phyloP scores from a whole-genome alignment of 2,888 invertebrate species.

The Willowsia nigromaculata region DNA sequence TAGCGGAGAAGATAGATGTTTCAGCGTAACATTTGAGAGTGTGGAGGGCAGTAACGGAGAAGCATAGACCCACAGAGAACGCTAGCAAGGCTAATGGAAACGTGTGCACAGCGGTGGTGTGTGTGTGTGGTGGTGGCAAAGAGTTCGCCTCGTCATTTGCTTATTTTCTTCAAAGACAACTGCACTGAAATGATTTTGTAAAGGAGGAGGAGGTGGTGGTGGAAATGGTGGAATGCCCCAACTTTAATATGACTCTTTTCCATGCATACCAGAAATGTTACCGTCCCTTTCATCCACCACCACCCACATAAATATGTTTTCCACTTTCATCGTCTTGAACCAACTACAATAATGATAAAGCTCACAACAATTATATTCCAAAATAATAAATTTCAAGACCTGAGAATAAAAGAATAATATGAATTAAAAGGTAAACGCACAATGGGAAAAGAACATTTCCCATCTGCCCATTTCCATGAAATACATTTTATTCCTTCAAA shows the following conservation, averaged over 20 bases:
- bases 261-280: not conserved
- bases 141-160: conserved; percentile 4
- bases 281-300: conserved; percentile 7
- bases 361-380: not conserved
- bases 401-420: not conserved
- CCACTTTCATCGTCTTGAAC: no score
- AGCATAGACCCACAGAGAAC: no score
- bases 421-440: not conserved
- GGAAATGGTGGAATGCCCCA: not conserved
- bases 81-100: no score
- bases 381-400: not conserved
- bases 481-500: conserved; percentile 16
- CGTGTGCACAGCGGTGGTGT: not conserved
- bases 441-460: not conserved
- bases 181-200: not conserved
- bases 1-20: not conserved
- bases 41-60: no score
- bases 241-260: not conserved
- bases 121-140: conserved; percentile 13
- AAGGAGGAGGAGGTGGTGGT: conserved; percentile 17
- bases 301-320: not conserved
- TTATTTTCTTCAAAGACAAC: conserved; percentile 4
- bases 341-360: not conserved
- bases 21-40: no score
- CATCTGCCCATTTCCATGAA: conserved; percentile 45